These are phyloP conservation scores for Malaclemys terrapin DNA, from an alignment of 2,113 vertebrate genomes.

Conservation along the genomic window DNA sequence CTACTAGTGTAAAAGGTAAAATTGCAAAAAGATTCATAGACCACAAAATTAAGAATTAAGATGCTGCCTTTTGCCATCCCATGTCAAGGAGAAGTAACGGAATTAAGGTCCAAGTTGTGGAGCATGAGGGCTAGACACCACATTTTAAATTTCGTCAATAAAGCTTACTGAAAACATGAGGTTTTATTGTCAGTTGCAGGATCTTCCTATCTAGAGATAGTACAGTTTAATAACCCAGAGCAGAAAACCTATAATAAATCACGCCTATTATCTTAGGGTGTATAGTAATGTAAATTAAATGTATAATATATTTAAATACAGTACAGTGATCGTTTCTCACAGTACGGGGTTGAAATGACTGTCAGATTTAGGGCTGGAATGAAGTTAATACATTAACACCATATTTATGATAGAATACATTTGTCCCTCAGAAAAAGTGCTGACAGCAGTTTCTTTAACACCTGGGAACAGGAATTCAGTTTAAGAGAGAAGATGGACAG, in stretches of 20 bases:
- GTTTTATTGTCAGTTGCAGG: constrained; percentile 33
- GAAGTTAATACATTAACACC: background rate
- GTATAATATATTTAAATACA: background rate
- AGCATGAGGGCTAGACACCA: background rate
- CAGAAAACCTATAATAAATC: constrained; percentile 3
- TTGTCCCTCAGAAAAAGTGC: background rate
- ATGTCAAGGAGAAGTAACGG: constrained; percentile 15
- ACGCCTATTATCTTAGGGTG: background rate
- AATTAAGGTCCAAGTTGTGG: background rate
- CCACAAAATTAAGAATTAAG: background rate
- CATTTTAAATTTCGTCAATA: background rate
- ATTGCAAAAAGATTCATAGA: background rate
- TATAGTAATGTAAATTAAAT: constrained; percentile 20
- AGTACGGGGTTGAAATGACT: background rate
- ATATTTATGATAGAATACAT: background rate
- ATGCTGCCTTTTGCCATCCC: background rate
- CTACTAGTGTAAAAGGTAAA: background rate
- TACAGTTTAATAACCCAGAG: background rate
- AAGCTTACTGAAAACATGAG: constrained; percentile 24
- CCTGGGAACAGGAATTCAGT: background rate
- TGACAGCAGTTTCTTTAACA: background rate
- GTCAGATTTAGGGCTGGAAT: background rate
- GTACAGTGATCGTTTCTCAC: background rate
- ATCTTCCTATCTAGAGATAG: constrained; percentile 11
- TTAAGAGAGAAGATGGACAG: background rate